Percentiles rank a stretch among this genome's conserved stretches.
Conservation (phyloP, 2,888 invertebrate species). For the Didymodactylos carnosus region DNA sequence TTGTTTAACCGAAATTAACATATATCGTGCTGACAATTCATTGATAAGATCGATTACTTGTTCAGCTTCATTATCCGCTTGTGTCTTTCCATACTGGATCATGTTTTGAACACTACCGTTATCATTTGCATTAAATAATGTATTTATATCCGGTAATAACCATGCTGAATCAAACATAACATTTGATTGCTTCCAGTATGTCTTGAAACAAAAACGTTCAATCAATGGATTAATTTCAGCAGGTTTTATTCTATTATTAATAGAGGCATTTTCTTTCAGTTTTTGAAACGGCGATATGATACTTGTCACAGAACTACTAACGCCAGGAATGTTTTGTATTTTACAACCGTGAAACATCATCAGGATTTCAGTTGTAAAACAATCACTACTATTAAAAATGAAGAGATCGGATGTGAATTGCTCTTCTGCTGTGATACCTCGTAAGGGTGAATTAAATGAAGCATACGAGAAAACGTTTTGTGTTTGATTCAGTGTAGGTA, state of each 20-base stretch:
- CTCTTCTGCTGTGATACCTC: not conserved
- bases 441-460: not conserved
- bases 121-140: too few relatives aligned
- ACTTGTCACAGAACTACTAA: too few relatives aligned
- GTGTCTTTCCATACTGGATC: too few relatives aligned
- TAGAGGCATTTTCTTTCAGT: not conserved
- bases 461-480: not conserved
- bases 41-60: too few relatives aligned
- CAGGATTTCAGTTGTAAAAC: not conserved
- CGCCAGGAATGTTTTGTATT: too few relatives aligned
- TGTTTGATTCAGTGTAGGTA: not conserved
- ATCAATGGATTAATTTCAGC: not conserved
- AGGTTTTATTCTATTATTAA: not conserved
- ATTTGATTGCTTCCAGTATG: not conserved
- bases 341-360: not conserved
- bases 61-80: too few relatives aligned
- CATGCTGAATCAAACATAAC: too few relatives aligned
- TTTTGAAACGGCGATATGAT: not conserved
- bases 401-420: not conserved
- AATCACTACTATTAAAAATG: not conserved
- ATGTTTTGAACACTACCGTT: too few relatives aligned
- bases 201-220: not conserved
- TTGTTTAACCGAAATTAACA: too few relatives aligned
- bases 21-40: too few relatives aligned
- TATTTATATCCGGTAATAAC: too few relatives aligned